Conservation (phyloP, 2,888 invertebrate genomes). For the Campopleginae sp. region DNA sequence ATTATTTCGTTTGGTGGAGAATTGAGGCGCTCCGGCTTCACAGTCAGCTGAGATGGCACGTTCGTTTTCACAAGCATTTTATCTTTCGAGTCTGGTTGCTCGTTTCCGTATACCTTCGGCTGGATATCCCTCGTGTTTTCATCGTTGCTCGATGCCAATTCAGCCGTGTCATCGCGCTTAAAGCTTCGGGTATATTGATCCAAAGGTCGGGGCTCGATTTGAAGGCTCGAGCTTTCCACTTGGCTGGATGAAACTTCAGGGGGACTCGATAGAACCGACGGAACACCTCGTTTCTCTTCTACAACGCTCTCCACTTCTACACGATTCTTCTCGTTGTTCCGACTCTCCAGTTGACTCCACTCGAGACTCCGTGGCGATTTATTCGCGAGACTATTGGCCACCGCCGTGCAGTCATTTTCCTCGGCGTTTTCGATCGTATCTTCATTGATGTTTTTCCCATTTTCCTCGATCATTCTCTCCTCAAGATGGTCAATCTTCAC, state of each 20-base stretch:
- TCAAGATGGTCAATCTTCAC: slow-evolving; percentile 17
- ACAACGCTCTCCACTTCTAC: slow-evolving; percentile 18
- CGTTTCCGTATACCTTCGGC: background rate
- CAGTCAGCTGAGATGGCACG: background rate
- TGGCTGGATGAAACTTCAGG: background rate
- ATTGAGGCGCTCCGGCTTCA: slow-evolving; percentile 52
- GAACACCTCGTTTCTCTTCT: background rate
- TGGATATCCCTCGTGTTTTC: slow-evolving; percentile 12
- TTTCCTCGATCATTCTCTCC: slow-evolving; percentile 2
- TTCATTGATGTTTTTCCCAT: background rate
- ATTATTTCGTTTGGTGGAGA: slow-evolving; percentile 46
- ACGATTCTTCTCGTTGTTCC: slow-evolving; percentile 29
- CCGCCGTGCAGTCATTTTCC: background rate
- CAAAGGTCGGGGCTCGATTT: background rate
- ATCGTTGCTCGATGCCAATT: slow-evolving; percentile 21
- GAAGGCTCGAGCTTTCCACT: slow-evolving; percentile 3
- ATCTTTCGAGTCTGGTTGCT: slow-evolving; percentile 14
- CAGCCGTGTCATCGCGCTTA: slow-evolving; percentile 38
- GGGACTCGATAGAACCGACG: slow-evolving; percentile 7
- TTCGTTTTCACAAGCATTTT: slow-evolving; percentile 8
- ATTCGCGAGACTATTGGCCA: slow-evolving; percentile 14
- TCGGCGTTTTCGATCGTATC: slow-evolving; percentile 1
- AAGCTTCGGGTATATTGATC: slow-evolving; percentile 31
- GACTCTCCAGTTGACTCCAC: slow-evolving; percentile 28
- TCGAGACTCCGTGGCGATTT: background rate